These are phyloP conservation scores for Chrosomus eos DNA, from an alignment of 2,797 vertebrate species.

Conservation along the genomic window DNA sequence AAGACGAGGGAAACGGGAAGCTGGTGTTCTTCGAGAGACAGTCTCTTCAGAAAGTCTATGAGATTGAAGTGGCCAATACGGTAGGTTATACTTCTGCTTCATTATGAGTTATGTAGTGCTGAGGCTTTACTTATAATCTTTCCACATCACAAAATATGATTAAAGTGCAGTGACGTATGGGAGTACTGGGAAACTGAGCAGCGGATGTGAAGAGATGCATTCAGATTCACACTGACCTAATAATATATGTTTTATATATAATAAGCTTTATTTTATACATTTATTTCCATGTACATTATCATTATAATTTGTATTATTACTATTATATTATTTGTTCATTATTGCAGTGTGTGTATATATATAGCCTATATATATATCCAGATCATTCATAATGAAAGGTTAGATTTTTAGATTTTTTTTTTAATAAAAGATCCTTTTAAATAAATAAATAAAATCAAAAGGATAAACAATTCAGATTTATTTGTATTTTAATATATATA, in stretches of 20 bases:
- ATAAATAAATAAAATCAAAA: too few species aligned
- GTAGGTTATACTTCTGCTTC: slow-evolving; percentile 76
- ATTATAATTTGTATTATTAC: background rate
- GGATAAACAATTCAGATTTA: too few species aligned
- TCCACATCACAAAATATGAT: background rate
- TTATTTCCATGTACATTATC: background rate
- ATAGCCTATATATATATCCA: too few species aligned
- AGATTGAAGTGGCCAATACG: slow-evolving; percentile 91
- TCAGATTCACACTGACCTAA: background rate
- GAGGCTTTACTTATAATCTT: background rate
- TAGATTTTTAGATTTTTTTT: too few species aligned
- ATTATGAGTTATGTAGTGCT: slow-evolving; percentile 12
- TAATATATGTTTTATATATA: background rate
- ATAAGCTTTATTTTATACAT: background rate
- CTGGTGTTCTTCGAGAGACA: slow-evolving; percentile 89
- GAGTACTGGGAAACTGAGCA: background rate
- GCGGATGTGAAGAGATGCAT: too few species aligned
- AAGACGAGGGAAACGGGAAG: slow-evolving; percentile 88
- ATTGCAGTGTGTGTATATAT: background rate
- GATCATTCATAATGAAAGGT: too few species aligned
- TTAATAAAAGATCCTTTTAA: too few species aligned
- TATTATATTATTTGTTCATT: background rate
- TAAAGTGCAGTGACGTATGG: background rate
- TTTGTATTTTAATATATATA: too few species aligned
- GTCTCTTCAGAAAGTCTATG: slow-evolving; percentile 88